Conservation (phyloP, 2,113 vertebrate genomes). For the Andinoacara biseriatus region DNA sequence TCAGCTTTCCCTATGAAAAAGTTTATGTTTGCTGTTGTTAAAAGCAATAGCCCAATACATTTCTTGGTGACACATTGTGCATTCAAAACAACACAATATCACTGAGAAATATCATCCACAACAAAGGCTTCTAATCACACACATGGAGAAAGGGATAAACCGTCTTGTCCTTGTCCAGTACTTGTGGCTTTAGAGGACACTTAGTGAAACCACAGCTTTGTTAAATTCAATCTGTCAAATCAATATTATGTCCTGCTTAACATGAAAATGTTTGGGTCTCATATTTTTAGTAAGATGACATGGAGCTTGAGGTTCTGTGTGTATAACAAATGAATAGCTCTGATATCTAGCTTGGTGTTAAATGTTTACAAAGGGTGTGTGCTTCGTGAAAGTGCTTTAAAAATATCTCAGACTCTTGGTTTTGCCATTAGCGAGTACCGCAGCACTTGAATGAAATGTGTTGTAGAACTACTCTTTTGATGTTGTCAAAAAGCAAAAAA, state of each 20-base stretch:
- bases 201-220: constrained; percentile 7
- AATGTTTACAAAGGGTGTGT: not conserved
- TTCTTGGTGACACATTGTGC: not conserved
- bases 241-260: not conserved
- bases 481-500: constrained; percentile 8
- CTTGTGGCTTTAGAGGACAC: constrained; percentile 13
- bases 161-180: constrained; percentile 21
- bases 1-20: constrained; percentile 51
- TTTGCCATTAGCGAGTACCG: not conserved
- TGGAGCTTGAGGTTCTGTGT: not conserved
- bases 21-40: constrained; percentile 50
- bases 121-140: not conserved
- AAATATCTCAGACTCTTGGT: constrained; percentile 9
- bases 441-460: not conserved
- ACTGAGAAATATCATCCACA: not conserved
- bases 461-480: not conserved
- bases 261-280: not conserved
- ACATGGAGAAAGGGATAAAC: constrained; percentile 2
- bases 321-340: not conserved
- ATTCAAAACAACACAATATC: constrained; percentile 11
- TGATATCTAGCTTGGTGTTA: not conserved
- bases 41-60: constrained; percentile 26
- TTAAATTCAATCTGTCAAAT: constrained; percentile 10
- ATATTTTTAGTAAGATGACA: not conserved
- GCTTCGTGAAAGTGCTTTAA: not conserved